Evolutionary conservation across 2,113 vertebrate species (phyloP).

Genomic region (Pseudopipra pipra): DNA sequence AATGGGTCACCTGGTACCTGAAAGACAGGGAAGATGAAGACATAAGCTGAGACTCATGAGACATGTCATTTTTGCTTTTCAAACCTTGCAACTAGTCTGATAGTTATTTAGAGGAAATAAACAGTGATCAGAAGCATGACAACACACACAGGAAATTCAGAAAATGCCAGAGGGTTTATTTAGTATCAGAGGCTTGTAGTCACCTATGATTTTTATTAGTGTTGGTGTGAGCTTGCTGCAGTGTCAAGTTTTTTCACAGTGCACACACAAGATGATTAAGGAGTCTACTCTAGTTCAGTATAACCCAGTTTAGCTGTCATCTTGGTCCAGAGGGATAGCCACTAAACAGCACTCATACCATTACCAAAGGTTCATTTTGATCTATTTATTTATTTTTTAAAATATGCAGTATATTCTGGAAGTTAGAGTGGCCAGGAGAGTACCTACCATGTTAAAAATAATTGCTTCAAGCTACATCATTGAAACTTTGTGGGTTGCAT

Average conservation of each 20-base stretch:
- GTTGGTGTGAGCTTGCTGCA: background rate
- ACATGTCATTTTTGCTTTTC: background rate
- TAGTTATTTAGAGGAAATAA: background rate
- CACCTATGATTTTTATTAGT: background rate
- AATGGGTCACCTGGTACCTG: background rate
- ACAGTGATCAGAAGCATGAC: background rate
- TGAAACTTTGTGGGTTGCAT: background rate
- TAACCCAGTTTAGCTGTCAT: background rate
- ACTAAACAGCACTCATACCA: background rate
- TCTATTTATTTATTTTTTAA: background rate
- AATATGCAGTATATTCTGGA: background rate
- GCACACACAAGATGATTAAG: background rate
- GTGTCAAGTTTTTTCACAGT: background rate
- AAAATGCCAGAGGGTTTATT: background rate
- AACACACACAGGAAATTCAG: background rate
- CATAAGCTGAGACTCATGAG: background rate
- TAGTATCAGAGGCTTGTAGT: background rate
- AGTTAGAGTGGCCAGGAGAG: background rate
- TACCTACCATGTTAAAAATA: background rate
- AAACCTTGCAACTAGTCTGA: background rate
- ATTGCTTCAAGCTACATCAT: background rate
- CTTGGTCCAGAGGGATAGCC: background rate
- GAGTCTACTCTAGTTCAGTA: background rate
- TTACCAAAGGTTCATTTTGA: background rate
- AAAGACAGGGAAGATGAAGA: background rate